A percentile compares a stretch with the other conserved stretches of the same genome.
Conservation (phyloP, 2,888 invertebrate genomes). For the Sylvicola cinctus region DNA sequence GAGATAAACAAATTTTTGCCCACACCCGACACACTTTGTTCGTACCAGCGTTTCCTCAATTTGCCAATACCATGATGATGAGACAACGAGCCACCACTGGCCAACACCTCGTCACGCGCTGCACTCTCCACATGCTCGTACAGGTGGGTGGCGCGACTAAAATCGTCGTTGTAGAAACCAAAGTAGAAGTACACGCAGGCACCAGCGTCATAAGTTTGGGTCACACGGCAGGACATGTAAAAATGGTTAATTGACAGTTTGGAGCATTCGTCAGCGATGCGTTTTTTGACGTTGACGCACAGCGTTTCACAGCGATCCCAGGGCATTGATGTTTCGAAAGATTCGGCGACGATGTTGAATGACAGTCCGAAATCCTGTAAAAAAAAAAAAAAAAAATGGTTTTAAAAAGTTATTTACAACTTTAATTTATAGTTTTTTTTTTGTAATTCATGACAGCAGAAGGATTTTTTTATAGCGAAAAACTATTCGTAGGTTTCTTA, state of each 20-base stretch:
- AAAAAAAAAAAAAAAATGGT: constrained; percentile 1
- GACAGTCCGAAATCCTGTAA: constrained; percentile 75
- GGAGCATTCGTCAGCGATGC: constrained; percentile 33
- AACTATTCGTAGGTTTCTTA: too few species aligned
- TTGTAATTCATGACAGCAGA: too few species aligned
- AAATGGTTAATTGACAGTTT: constrained; percentile 33
- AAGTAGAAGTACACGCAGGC: constrained; percentile 94
- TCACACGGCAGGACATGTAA: constrained; percentile 64
- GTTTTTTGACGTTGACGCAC: constrained; percentile 75
- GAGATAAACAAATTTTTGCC: constrained; percentile 60
- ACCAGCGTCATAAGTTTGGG: constrained; percentile 94
- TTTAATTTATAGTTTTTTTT: too few species aligned
- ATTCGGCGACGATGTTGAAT: constrained; percentile 77
- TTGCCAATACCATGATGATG: constrained; percentile 98
- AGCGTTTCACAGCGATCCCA: constrained; percentile 77
- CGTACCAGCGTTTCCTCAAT: constrained; percentile 71
- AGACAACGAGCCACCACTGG: constrained; percentile 61
- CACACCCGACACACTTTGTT: constrained; percentile 59
- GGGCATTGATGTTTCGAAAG: constrained; percentile 96
- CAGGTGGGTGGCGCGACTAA: constrained; percentile 46
- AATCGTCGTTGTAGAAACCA: constrained; percentile 47
- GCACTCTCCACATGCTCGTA: constrained; percentile 76
- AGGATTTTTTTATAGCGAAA: too few species aligned
- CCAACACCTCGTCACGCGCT: constrained; percentile 81
- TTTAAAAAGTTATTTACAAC: not conserved